Conservation (phyloP, 2,888 invertebrate species). For the Drymonia ruficornis region DNA sequence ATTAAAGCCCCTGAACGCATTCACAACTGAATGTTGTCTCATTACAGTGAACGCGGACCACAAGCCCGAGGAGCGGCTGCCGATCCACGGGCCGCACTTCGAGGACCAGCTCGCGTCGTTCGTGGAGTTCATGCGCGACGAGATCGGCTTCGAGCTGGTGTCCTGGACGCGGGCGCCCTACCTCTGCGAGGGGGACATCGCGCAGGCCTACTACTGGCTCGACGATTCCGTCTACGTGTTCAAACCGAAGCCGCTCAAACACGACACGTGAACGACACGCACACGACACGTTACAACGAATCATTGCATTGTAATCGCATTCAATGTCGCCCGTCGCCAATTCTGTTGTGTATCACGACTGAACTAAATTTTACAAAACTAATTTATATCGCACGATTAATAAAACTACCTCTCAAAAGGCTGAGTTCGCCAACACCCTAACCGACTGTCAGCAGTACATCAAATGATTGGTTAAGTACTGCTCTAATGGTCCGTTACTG, state of each 20-base stretch:
- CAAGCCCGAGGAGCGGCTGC: conserved; percentile 88
- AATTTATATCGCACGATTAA: too few relatives aligned
- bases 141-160: conserved; percentile 91
- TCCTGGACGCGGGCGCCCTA: conserved; percentile 97
- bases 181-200: conserved; percentile 97
- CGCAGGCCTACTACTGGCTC: conserved; percentile 95
- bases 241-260: conserved; percentile 55
- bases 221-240: conserved; percentile 95
- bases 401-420: too few relatives aligned
- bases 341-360: too few relatives aligned
- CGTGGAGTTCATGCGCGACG: conserved; percentile 81
- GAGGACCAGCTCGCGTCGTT: conserved; percentile 93
- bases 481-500: too few relatives aligned
- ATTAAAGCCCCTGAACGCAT: too few relatives aligned
- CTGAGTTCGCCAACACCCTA: too few relatives aligned
- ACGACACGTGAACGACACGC: conserved; percentile 3
- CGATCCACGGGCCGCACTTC: conserved; percentile 87
- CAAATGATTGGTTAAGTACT: too few relatives aligned
- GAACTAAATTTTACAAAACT: too few relatives aligned
- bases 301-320: neutral
- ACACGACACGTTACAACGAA: neutral
- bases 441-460: too few relatives aligned
- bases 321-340: too few relatives aligned
- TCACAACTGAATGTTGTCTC: neutral
- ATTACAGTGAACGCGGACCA: conserved; percentile 87